Evolutionary conservation across 1,140 invertebrate species (phyloP).

Genomic region (Pseudobourletiella spinata): DNA sequence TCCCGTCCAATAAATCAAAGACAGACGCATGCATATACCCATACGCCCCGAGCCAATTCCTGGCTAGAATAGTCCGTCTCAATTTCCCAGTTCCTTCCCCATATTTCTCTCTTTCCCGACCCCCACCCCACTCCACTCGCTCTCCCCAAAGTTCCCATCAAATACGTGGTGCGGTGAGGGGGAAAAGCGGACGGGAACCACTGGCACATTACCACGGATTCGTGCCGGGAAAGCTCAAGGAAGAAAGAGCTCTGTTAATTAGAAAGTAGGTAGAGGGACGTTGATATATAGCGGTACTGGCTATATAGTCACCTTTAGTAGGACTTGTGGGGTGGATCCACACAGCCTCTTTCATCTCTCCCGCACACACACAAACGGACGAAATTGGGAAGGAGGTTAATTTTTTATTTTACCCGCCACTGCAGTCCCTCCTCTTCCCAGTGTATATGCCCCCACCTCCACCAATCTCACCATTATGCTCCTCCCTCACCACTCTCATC

Average conservation of each 20-base stretch:
- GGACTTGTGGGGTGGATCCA: too few species aligned
- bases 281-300: not conserved
- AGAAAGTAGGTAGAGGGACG: not conserved
- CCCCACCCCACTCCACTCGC: not conserved
- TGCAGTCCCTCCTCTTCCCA: too few species aligned
- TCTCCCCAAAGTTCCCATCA: too few species aligned
- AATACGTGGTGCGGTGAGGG: not conserved
- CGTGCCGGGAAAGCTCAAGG: not conserved
- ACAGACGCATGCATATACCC: not conserved
- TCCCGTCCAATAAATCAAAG: slow-evolving; percentile 3
- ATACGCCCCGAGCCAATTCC: not conserved
- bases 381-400: too few species aligned
- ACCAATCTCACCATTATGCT: too few species aligned
- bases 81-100: not conserved
- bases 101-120: not conserved
- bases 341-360: too few species aligned
- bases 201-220: too few species aligned
- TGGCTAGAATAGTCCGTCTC: too few species aligned
- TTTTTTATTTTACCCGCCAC: too few species aligned
- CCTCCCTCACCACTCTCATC: too few species aligned
- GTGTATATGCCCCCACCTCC: too few species aligned
- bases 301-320: not conserved
- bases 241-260: not conserved
- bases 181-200: not conserved
- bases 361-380: too few species aligned